phyloP scores from a whole-genome alignment of 2,888 invertebrate genomes.

The Hyppa rectilinea region DNA sequence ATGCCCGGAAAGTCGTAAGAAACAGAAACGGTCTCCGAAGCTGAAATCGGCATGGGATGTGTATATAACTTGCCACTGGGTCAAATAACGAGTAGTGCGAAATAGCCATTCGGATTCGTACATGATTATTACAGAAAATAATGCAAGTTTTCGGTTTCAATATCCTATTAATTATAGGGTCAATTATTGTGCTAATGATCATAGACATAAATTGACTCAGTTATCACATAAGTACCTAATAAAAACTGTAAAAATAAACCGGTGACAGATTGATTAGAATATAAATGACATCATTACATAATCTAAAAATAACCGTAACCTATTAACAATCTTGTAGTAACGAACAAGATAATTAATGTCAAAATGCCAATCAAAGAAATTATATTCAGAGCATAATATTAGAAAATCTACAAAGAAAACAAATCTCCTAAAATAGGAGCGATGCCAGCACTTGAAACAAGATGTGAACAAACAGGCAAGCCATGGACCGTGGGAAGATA shows the following conservation, averaged over 20 bases:
- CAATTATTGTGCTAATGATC: neutral
- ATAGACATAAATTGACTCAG: too few relatives aligned
- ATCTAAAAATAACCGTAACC: too few relatives aligned
- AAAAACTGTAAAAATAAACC: neutral
- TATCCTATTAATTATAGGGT: neutral
- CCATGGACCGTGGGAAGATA: constrained; percentile 52
- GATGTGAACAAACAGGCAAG: neutral
- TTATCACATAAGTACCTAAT: neutral
- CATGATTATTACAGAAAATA: too few relatives aligned
- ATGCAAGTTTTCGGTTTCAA: neutral
- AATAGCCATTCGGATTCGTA: too few relatives aligned
- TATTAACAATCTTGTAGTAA: neutral
- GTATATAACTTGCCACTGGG: neutral
- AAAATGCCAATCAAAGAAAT: neutral
- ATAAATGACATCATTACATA: constrained; percentile 22
- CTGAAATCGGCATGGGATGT: too few relatives aligned
- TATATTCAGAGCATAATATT: neutral
- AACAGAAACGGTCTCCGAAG: too few relatives aligned
- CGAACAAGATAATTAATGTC: neutral
- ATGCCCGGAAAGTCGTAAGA: too few relatives aligned
- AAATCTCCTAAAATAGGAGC: neutral
- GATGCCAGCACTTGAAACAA: neutral
- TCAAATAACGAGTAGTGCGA: neutral
- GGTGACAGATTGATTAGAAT: neutral
- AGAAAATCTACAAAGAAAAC: neutral